Percentiles rank a stretch among this genome's conserved stretches.
These are phyloP conservation scores for Lasioglossum albipes DNA, from an alignment of 1,140 invertebrate species.

Conservation along the genomic window DNA sequence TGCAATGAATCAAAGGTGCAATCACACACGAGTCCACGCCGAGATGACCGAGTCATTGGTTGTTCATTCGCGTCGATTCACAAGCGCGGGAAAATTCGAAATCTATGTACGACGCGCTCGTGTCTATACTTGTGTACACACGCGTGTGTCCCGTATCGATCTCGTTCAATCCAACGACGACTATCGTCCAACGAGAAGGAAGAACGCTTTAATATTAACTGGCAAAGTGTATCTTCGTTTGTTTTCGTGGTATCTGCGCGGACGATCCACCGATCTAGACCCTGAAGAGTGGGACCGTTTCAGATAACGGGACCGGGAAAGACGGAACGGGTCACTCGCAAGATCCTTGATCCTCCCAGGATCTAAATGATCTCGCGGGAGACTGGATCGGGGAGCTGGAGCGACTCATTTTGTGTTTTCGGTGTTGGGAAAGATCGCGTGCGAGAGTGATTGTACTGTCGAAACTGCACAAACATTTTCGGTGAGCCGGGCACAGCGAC, in stretches of 20 bases:
- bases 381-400: too few species aligned
- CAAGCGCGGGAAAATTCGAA: background rate
- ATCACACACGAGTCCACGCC: background rate
- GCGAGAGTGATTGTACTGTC: background rate
- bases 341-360: too few species aligned
- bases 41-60: background rate
- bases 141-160: slow-evolving; percentile 51
- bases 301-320: background rate
- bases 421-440: too few species aligned
- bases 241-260: slow-evolving; percentile 44
- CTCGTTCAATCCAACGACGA: slow-evolving; percentile 48
- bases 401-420: background rate
- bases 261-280: background rate
- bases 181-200: slow-evolving; percentile 22
- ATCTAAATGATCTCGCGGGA: too few species aligned
- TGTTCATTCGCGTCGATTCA: background rate
- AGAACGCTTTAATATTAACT: slow-evolving; percentile 44
- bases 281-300: background rate
- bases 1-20: background rate
- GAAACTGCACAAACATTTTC: background rate
- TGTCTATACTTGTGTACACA: slow-evolving; percentile 23
- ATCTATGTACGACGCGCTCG: slow-evolving; percentile 15
- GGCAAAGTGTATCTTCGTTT: slow-evolving; percentile 49
- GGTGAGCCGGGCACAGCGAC: background rate
- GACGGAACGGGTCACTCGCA: background rate